Percentiles rank a stretch among this genome's conserved stretches.
phyloP scores from a whole-genome alignment of 1,140 invertebrate genomes.

The Platyscapa corneri region DNA sequence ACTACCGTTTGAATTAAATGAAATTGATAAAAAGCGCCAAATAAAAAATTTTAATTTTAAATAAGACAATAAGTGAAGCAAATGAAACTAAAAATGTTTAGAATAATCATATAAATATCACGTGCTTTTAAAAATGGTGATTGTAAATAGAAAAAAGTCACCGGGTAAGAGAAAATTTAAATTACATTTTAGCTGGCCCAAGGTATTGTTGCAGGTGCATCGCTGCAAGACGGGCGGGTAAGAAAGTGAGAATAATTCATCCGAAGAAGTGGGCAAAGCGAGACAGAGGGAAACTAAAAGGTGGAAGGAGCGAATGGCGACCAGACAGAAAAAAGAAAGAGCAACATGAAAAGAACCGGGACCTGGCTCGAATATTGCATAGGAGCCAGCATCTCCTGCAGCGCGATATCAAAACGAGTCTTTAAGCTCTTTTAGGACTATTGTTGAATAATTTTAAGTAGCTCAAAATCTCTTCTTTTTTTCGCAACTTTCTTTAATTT shows the following conservation, averaged over 20 bases:
- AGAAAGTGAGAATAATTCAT: slow-evolving; percentile 61
- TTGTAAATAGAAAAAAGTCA: neutral
- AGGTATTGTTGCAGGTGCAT: slow-evolving; percentile 47
- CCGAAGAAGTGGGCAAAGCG: slow-evolving; percentile 49
- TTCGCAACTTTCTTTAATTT: neutral
- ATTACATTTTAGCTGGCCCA: slow-evolving; percentile 33
- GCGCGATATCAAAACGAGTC: slow-evolving; percentile 47
- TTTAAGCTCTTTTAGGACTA: slow-evolving; percentile 33
- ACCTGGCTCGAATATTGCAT: slow-evolving; percentile 53
- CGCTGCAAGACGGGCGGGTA: slow-evolving; percentile 31
- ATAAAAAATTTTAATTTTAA: no score
- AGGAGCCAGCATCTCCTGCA: slow-evolving; percentile 15
- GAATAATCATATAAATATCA: neutral
- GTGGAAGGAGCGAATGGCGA: slow-evolving; percentile 54
- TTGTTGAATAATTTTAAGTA: slow-evolving; percentile 33
- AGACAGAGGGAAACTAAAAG: slow-evolving; percentile 50
- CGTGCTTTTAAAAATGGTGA: neutral
- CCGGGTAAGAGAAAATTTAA: slow-evolving; percentile 28
- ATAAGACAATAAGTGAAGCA: no score
- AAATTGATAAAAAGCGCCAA: no score
- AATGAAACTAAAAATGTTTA: neutral
- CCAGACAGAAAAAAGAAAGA: slow-evolving; percentile 59
- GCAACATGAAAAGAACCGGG: slow-evolving; percentile 14
- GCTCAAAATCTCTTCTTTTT: slow-evolving; percentile 34
- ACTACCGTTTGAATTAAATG: no score